Base-by-base conservation (phyloP, 2,113 vertebrate genomes). In the Oryzias melastigma region DNA sequence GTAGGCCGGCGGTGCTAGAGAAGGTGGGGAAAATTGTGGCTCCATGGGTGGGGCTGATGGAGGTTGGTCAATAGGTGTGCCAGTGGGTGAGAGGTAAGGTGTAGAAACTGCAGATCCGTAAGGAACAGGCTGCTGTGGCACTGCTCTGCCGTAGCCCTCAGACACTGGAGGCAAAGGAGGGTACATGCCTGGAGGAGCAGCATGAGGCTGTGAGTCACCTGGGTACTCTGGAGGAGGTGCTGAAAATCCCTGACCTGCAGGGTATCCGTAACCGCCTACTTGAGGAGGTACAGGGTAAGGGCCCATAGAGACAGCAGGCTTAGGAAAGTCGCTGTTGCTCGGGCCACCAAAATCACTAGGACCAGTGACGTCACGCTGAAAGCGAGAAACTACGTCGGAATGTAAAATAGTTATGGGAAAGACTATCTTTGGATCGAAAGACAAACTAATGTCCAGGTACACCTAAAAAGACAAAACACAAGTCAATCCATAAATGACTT, bases 371-470 rank as follows among this genome's bases (percentile, higher is more conserved):
- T 24, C 52, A 40, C 42, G 51, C 19, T 50, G 60, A 56, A 0
- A 14, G 50, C 53, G 46, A 62, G 24, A 29, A n/a, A 6, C 7
- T 15, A 68, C 46, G 14, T 4, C 41, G 41, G 17, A 19, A 44
- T 86, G 80, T 27, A 86, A 5, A 73, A 92, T 79, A 19, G 83
- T n/a, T 27, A 92, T 19, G 5, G 88, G 87, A 13, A 88, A 72
- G 2, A 20, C 35, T 13, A 92, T 47, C 66, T 80, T 41, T 40
- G 91, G 89, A 66, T 91, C 84, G 17, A 22, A 82, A 22, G 84
- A 52, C 73, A 89, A 90, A 42, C 86, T 89, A 52, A 92, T 89
- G 66, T 90, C 91, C 85, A 92, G 63, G 69, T 80, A 89, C 4
- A 75, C 90, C 91, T 92, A 64, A 22, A 44, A 58, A 65, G 62